These are phyloP conservation scores for Magallana ariakensis DNA, from an alignment of 1,140 invertebrate species.

Conservation along the genomic window DNA sequence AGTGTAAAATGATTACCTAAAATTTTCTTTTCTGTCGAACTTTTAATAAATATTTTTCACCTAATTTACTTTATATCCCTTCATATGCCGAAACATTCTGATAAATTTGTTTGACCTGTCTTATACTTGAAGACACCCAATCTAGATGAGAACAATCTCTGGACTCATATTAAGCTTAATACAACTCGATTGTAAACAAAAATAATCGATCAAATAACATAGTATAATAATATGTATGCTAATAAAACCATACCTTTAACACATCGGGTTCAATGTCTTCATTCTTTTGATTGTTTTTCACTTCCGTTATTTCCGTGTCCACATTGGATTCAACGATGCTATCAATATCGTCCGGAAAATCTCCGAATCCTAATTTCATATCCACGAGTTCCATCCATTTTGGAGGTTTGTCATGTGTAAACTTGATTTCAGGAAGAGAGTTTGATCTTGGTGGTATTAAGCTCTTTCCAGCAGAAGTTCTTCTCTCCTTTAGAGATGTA, in stretches of 20 bases:
- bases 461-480: background rate
- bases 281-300: background rate
- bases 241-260: background rate
- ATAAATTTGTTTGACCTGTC: no score
- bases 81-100: no score
- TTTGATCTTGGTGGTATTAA: background rate
- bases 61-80: no score
- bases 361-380: conserved; percentile 35
- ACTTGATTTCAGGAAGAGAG: background rate
- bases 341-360: conserved; percentile 25
- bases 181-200: no score
- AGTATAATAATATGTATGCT: no score
- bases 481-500: background rate
- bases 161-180: no score
- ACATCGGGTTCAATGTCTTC: background rate
- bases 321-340: conserved; percentile 15
- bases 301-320: conserved; percentile 12
- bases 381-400: conserved; percentile 51
- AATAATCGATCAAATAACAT: no score
- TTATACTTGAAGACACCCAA: no score
- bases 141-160: no score
- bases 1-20: no score
- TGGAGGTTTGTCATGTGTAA: background rate
- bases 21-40: no score
- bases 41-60: no score